Base-by-base conservation (phyloP, 2,888 invertebrate genomes). In the Oligia latruncula region DNA sequence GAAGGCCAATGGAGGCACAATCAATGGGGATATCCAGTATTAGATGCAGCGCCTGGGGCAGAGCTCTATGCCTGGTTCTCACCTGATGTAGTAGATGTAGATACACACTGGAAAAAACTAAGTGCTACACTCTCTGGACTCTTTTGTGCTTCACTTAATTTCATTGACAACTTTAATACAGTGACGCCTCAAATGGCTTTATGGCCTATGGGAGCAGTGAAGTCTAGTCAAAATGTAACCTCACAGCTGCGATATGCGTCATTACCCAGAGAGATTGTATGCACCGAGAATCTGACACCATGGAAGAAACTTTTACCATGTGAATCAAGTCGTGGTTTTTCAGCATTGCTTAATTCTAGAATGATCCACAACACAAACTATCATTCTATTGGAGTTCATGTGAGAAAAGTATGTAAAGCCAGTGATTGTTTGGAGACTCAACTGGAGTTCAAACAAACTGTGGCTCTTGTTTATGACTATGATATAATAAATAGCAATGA, bases 291-390 rank as follows among this genome's bases (percentile, higher is more conserved):
- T 96, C 96, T 99, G 90, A 99, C 99, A 23, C 99, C 99, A 0
- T 99, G 99, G 98, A 99, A 99, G 92, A 99, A 99, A 93, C 96
- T 99, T 8, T 95, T 99, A 70, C 99, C 99, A 0, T 99, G 99
- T 95, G 98, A 98, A 94, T 98, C 98, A n/a, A 98, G 97, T 93
- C 97, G 98, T 91, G 99, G 99, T 4, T 97, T 99, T 88, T 98
- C 98, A 29, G 98, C 98, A 0, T 95, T 99, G 74, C 97, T 99
- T 8, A 99, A 99, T 94, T 98, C 99, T 0, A 98, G 98, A 76
- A 98, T 98, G 93, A 98, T 99, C 78, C 99, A 99, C 93, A 99
- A 99, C 92, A 98, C 99, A 4, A 98, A 98, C 91, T 99, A 99
- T 93, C 99, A 99, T 95, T 99, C 99, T 0, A 96, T 99, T 79